Base-by-base conservation (phyloP, 92 coral and sea anemone genomes). In the Anthopleura xanthogrammica region DNA sequence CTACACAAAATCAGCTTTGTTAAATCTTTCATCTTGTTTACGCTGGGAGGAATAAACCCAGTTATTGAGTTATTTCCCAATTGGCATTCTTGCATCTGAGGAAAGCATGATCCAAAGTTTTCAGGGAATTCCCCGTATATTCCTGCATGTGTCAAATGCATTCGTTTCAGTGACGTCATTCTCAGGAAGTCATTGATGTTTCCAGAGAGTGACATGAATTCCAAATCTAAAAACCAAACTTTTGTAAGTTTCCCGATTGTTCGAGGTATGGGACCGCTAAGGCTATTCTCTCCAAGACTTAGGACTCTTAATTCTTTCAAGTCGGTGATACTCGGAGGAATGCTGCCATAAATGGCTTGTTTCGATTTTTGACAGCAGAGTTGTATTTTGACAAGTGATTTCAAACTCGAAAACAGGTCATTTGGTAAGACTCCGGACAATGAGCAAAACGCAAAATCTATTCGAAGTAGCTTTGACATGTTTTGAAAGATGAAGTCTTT, bases 141-240 rank as follows among this genome's bases (percentile, higher is more conserved):
- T 22, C 88, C 92, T 48, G 88, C 89, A 65, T 58, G 41, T 16
- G 88, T 82, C 76, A 91, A 80, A 71, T 91, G 95, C 92, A 91
- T 77, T 2, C 7, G 5, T 36, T 71, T 40, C 29, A 91, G 54
- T 4, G 91, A 88, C 24, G 41, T 72, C 82, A 88, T 72, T 41
- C 80, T 80, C 3, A 80, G 24, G 72, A 90, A 87, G 16, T 52
- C 52, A 3, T 62, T 86, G n/a, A 90, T 72, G 17, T 83, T 77
- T 41, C 88, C 86, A 14, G 29, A 75, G 23, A 90, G 82, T 0
- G 41, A 39, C 79, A 84, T 82, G 14, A 80, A 80, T 23, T 89
- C 95, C 52, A 90, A 68, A 60, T 90, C 93, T 79, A 90, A 72
- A 79, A 90, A 90, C 91, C 91, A 90, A 43, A 90, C 65, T 76